phyloP scores from a whole-genome alignment of 2,888 invertebrate genomes.

The Empis livida region DNA sequence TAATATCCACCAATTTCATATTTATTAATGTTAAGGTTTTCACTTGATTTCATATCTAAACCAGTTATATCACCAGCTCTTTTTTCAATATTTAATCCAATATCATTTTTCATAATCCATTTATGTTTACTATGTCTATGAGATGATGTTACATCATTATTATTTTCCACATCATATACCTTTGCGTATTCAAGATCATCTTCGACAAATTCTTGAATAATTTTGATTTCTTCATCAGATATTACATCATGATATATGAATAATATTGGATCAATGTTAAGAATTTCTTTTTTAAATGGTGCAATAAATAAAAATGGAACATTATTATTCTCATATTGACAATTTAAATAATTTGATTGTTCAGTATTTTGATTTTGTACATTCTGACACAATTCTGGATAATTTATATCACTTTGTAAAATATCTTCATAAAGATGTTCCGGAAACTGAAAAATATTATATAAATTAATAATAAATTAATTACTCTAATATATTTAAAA shows the following conservation, averaged over 20 bases:
- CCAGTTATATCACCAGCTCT: conserved; percentile 80
- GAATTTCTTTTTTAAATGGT: conserved; percentile 71
- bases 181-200: conserved; percentile 87
- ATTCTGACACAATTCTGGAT: too few species aligned
- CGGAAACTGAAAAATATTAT: too few species aligned
- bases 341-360: conserved; percentile 24
- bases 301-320: conserved; percentile 63
- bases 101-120: conserved; percentile 78
- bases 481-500: too few species aligned
- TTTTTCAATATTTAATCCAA: conserved; percentile 57
- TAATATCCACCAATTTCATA: conserved; percentile 99
- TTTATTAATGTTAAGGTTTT: conserved; percentile 95
- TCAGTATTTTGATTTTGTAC: too few species aligned
- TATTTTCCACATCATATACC: conserved; percentile 87
- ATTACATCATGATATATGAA: conserved; percentile 82
- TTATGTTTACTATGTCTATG: conserved; percentile 97
- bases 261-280: conserved; percentile 64
- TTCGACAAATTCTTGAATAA: conserved; percentile 69
- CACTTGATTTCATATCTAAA: conserved; percentile 74
- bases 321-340: conserved; percentile 56
- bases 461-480: too few species aligned
- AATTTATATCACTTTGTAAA: too few species aligned
- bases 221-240: conserved; percentile 72
- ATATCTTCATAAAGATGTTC: too few species aligned
- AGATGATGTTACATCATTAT: conserved; percentile 78